These are phyloP conservation scores for Drosophila macrospina DNA, from an alignment of 2,888 invertebrate genomes.

Conservation along the genomic window DNA sequence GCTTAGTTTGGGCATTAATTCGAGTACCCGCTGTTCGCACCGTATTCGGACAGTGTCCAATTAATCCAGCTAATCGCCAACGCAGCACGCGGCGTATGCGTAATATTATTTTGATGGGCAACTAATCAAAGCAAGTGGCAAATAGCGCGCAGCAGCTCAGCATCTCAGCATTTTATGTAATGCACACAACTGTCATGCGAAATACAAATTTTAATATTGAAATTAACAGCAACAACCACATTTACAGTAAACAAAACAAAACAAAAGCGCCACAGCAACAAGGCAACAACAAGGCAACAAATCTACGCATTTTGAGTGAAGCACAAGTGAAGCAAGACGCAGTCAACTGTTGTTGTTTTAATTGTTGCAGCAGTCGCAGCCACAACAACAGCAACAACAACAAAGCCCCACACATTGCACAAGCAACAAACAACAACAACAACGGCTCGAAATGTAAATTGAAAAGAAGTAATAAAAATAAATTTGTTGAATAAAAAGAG, in stretches of 20 bases:
- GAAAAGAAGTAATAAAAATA: slow-evolving; percentile 78
- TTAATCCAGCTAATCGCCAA: slow-evolving; percentile 33
- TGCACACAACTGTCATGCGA: slow-evolving; percentile 69
- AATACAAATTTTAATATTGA: slow-evolving; percentile 45
- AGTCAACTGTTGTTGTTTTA: slow-evolving; percentile 57
- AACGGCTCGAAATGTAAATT: slow-evolving; percentile 58
- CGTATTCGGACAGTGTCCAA: slow-evolving; percentile 31
- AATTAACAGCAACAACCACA: slow-evolving; percentile 31
- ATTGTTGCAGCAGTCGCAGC: slow-evolving; percentile 54
- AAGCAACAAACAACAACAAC: slow-evolving; percentile 48
- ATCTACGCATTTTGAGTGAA: slow-evolving; percentile 54
- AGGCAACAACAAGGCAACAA: slow-evolving; percentile 30
- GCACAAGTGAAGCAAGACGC: slow-evolving; percentile 60
- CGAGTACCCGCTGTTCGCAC: slow-evolving; percentile 31
- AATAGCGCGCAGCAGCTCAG: slow-evolving; percentile 42
- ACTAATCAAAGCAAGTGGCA: slow-evolving; percentile 38
- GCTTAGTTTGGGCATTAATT: slow-evolving; percentile 19
- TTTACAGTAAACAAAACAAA: slow-evolving; percentile 36
- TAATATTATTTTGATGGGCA: slow-evolving; percentile 49
- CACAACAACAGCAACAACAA: slow-evolving; percentile 29
- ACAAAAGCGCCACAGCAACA: slow-evolving; percentile 26
- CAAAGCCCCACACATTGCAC: slow-evolving; percentile 56
- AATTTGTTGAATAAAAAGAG: slow-evolving; percentile 60
- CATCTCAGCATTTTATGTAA: slow-evolving; percentile 57
- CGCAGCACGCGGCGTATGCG: slow-evolving; percentile 48